Base-by-base conservation (phyloP, 2,797 vertebrate genomes). In the Fistularia commersonii region DNA sequence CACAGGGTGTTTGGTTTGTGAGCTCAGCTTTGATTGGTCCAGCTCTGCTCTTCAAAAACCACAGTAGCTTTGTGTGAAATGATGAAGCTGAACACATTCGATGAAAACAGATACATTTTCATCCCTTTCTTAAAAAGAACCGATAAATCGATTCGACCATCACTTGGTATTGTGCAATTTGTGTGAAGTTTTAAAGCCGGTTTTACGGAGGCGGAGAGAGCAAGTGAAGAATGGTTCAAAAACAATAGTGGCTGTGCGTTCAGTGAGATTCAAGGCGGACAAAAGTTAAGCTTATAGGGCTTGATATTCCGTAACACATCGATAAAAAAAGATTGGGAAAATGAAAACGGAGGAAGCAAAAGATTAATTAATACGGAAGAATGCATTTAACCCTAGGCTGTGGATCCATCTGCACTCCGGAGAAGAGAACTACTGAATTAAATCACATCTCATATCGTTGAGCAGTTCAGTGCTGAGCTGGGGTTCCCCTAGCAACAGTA, bases 361-460 rank as follows among this genome's bases (percentile, higher is more conserved):
- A 59, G 57, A 76, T 65, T 54, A 54, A 73, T 57, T 38, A 38
- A 38, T 9, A 38, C 8, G 11, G 11, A 38, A 56, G 54, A 64
- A 69, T 54, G 61, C 36, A 1, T 74, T 82, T 77, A 73, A 79
- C 77, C 81, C 62, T 43, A 14, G 64, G 76, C 56, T 67, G 44
- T 37, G 47, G 47, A 57, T 66, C 69, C 55, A 37, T 65, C 54
- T 52, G 52, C 6, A 32, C 45, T 59, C 23, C 47, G 38, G 53
- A 68, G 60, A 74, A 57, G 48, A 74, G 48, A 61, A 14, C 23
- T 11, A 1, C 54, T 53, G 59, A 79, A 76, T 84, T 62, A 69
- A 79, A 83, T 77, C 63, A 58, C 61, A 69, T 74, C 60, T 73
- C 60, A 38, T 66, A 49, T 70, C 55, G 40, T 40, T 4, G 45